phyloP scores from a whole-genome alignment of 2,797 vertebrate species.

The Onychomys leucogaster region DNA sequence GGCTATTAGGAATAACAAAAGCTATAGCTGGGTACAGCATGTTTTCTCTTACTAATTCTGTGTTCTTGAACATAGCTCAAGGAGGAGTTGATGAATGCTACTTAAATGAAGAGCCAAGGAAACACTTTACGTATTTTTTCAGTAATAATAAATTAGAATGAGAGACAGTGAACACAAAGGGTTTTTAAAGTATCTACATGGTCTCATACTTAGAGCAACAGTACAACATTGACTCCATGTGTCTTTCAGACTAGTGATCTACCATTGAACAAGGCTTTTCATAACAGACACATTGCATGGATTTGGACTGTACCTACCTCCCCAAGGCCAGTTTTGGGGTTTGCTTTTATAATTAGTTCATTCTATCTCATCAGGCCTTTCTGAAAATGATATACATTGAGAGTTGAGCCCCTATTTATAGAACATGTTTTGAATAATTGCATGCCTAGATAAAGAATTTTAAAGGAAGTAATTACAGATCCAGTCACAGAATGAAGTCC shows the following conservation, averaged over 20 bases:
- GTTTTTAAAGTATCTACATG: background rate
- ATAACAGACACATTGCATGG: background rate
- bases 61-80: background rate
- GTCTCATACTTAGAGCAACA: background rate
- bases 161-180: background rate
- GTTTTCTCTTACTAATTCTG: background rate
- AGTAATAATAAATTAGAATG: background rate
- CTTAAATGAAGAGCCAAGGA: background rate
- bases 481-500: background rate
- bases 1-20: background rate
- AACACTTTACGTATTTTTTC: background rate
- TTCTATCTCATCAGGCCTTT: constrained; percentile 5
- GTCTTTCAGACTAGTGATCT: background rate
- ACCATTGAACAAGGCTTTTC: background rate
- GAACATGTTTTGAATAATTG: constrained; percentile 1
- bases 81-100: background rate
- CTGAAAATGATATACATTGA: constrained; percentile 18
- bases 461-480: constrained; percentile 45
- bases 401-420: constrained; percentile 4
- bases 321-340: accelerated
- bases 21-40: background rate
- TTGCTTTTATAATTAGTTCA: background rate
- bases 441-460: constrained; percentile 22
- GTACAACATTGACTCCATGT: background rate
- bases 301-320: background rate